These are phyloP conservation scores for Pyrrhia umbra DNA, from an alignment of 2,888 invertebrate species.

Conservation along the genomic window DNA sequence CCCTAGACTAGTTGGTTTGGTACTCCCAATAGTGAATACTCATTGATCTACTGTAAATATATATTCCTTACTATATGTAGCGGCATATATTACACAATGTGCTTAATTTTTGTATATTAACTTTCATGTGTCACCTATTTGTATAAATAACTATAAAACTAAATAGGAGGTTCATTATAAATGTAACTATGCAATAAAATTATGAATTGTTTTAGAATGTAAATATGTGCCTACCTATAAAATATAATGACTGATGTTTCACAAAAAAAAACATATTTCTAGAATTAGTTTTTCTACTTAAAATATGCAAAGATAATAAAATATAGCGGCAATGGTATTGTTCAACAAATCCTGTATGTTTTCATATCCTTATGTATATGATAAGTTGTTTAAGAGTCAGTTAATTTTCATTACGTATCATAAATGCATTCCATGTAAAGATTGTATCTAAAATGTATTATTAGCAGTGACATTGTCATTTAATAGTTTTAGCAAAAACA, in stretches of 20 bases:
- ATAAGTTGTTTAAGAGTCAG: constrained; percentile 32
- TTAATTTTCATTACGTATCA: constrained; percentile 23
- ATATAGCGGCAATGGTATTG: constrained; percentile 23
- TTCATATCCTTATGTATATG: constrained; percentile 12
- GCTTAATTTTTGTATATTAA: constrained; percentile 58
- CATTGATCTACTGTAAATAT: constrained; percentile 65
- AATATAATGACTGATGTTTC: constrained; percentile 63
- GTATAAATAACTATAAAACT: constrained; percentile 38
- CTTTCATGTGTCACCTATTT: constrained; percentile 41
- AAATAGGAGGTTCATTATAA: constrained; percentile 26
- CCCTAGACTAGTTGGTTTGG: constrained; percentile 54
- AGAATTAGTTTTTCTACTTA: constrained; percentile 64
- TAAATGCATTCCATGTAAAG: constrained; percentile 59
- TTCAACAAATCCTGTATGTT: constrained; percentile 18
- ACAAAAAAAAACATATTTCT: constrained; percentile 43
- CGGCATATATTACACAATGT: constrained; percentile 51
- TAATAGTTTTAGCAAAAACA: constrained; percentile 10
- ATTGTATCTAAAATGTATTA: constrained; percentile 10
- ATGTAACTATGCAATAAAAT: constrained; percentile 48
- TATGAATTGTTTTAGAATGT: constrained; percentile 53
- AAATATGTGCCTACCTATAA: constrained; percentile 62
- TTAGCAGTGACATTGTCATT: constrained; percentile 27
- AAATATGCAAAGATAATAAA: constrained; percentile 30
- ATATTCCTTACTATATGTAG: constrained; percentile 43
- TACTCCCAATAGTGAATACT: constrained; percentile 68